Evolutionary conservation across 2,888 invertebrate species (phyloP), one percentile per base, ranked within the genome.

Genomic region (Smittia aterrima): DNA sequence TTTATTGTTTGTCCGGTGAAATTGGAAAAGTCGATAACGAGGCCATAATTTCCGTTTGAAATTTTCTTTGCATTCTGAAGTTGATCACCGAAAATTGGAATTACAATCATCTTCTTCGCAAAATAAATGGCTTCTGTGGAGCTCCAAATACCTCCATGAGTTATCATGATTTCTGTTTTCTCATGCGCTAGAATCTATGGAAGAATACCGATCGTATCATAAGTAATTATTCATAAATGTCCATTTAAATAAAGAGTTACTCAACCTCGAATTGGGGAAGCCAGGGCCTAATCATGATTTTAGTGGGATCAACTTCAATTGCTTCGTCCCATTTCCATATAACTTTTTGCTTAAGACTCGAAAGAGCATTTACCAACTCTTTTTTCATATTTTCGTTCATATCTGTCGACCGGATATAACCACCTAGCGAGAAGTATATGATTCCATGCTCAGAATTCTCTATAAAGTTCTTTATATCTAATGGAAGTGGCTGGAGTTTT

Each of bases 31-130:
- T 80, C 78, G n/a, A n/a, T n/a, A n/a, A n/a, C n/a, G n/a, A n/a
- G n/a, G n/a, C n/a, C n/a, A n/a, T 76, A 78, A 1, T 81, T 76
- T 0, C 82, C 85, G 77, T 77, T 76, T 72, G 80, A 82, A 1
- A 84, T 83, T 13, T 81, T 80, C 0, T 79, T 81, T 79, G 85
- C 84, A 76, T 86, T 86, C n/a, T 83, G 76, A 73, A 82, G 81
- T 77, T 87, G 86, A 78, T 87, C 86, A 0, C 81, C 84, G 75
- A 84, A 84, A 18, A 86, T 79, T 0, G 86, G 86, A 66, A 86
- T 82, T 1, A 84, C 85, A n/a, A 68, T 77, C n/a, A 85, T 78
- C 0, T 85, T 85, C 18, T 82, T 83, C 18, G 84, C 85, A 76
- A 83, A 81, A 67, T 84, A 83, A 68, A 85, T 79, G 0, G 85